Evolutionary conservation across 2,113 vertebrate species (phyloP).

Genomic region (Solea solea): DNA sequence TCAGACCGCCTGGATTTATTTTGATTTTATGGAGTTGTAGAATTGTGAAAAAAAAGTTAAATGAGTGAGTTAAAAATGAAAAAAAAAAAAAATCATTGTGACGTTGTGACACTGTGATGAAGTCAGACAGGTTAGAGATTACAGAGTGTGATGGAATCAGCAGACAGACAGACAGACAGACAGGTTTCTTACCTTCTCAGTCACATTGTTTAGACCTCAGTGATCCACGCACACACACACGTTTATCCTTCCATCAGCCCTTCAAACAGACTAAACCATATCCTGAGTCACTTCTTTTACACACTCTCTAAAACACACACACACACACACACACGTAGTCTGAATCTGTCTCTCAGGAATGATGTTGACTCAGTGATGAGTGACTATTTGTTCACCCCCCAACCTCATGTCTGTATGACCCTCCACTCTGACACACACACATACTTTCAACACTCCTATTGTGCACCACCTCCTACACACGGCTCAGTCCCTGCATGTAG

Average conservation of each 20-base stretch:
- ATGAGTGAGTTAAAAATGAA: too few species aligned
- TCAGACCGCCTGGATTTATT: too few species aligned
- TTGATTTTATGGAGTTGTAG: too few species aligned
- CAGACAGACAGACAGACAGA: conserved; percentile 24
- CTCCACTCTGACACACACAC: conserved; percentile 18
- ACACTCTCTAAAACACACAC: not conserved
- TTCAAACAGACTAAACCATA: not conserved
- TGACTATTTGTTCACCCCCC: conserved; percentile 44
- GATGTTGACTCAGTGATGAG: conserved; percentile 47
- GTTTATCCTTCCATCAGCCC: not conserved
- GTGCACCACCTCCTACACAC: conserved; percentile 40
- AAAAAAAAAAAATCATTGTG: too few species aligned
- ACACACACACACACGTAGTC: not conserved
- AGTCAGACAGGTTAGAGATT: not conserved
- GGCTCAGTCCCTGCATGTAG: conserved; percentile 39
- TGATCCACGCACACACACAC: not conserved
- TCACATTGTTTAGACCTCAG: conserved; percentile 10
- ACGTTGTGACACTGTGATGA: not conserved
- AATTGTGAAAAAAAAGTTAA: too few species aligned
- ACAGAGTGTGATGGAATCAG: conserved; percentile 1
- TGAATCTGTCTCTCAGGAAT: conserved; percentile 1
- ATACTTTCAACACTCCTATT: conserved; percentile 55
- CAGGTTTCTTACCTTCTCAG: conserved; percentile 22
- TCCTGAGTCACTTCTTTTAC: conserved; percentile 7
- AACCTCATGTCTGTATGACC: conserved; percentile 22